phyloP scores from a whole-genome alignment of 1,140 invertebrate genomes.

The Bombus waltoni region DNA sequence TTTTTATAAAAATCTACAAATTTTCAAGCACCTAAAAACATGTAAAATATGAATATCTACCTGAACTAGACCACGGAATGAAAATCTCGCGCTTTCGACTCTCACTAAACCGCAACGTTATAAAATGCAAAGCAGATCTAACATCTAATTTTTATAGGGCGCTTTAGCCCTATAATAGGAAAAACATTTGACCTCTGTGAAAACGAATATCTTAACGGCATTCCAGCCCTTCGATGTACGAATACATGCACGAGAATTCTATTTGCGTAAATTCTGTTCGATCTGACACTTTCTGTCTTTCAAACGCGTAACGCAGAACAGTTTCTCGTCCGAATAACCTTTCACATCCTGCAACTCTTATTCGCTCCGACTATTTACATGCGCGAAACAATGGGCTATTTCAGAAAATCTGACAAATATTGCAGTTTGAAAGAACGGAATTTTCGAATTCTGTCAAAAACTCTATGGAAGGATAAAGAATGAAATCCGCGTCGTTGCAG shows the following conservation, averaged over 20 bases:
- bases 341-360: background rate
- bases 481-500: too few species aligned
- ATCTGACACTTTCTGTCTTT: constrained; percentile 36
- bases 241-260: constrained; percentile 23
- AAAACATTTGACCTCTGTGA: background rate
- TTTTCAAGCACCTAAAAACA: too few species aligned
- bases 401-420: background rate
- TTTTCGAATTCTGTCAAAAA: background rate
- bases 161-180: background rate
- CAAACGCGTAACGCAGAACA: constrained; percentile 22
- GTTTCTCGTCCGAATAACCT: constrained; percentile 4
- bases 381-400: background rate
- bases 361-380: too few species aligned
- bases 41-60: too few species aligned
- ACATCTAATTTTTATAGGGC: background rate
- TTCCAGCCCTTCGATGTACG: background rate
- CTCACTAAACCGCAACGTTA: background rate
- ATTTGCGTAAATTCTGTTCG: constrained; percentile 49
- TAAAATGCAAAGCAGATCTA: background rate
- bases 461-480: background rate
- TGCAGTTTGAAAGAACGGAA: background rate
- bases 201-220: background rate
- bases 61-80: background rate
- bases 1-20: background rate
- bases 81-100: background rate